phyloP scores from a whole-genome alignment of 2,888 invertebrate genomes.

The Bellardia bayeri region DNA sequence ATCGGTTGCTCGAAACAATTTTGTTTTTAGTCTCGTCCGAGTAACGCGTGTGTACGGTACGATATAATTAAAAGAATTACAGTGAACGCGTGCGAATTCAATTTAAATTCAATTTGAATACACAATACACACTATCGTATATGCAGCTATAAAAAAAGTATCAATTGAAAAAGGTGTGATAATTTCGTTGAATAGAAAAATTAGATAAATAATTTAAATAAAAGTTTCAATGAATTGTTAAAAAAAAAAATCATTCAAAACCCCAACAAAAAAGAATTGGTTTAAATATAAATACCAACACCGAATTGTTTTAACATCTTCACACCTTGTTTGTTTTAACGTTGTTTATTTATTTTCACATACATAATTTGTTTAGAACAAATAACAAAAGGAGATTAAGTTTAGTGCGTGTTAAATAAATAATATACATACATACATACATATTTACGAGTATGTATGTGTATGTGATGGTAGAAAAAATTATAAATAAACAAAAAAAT shows the following conservation, averaged over 20 bases:
- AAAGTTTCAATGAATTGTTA: conserved; percentile 30
- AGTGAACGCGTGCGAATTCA: conserved; percentile 64
- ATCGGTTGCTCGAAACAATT: conserved; percentile 56
- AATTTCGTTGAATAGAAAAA: neutral
- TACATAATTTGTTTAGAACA: conserved; percentile 36
- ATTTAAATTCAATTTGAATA: conserved; percentile 9
- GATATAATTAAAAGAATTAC: conserved; percentile 45
- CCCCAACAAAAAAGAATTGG: neutral
- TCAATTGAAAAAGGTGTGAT: conserved; percentile 33
- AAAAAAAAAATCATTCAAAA: conserved; percentile 20
- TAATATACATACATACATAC: neutral
- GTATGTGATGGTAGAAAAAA: conserved; percentile 1
- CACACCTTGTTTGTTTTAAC: conserved; percentile 24
- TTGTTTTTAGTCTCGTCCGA: conserved; percentile 77
- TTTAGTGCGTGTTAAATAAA: conserved; percentile 39
- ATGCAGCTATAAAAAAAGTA: conserved; percentile 13
- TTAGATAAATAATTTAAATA: conserved; percentile 2
- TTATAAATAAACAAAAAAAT: neutral
- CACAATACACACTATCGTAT: conserved; percentile 15
- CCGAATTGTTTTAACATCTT: conserved; percentile 28
- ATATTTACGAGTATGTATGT: too few relatives aligned
- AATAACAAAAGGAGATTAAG: neutral
- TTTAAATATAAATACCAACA: neutral
- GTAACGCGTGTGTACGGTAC: conserved; percentile 81
- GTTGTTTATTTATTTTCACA: conserved; percentile 15